Base-by-base conservation (phyloP, 2,888 invertebrate species). In the Digitonthophagus gazella region DNA sequence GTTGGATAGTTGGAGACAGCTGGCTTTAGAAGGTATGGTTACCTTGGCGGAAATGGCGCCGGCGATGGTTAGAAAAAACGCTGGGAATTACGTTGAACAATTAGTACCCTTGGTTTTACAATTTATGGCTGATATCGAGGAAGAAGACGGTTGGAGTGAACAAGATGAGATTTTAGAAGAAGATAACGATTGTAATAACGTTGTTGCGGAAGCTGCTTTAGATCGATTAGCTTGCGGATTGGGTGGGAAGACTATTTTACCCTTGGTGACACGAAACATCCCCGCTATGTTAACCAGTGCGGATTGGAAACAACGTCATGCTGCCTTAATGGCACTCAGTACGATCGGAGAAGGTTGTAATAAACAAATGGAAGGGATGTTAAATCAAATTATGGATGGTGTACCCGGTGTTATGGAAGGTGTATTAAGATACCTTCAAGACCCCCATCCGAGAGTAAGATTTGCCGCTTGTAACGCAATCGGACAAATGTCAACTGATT, bases 401-500 rank as follows among this genome's bases (percentile, higher is more conserved):
- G 93, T 98, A 15, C 80, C 82, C 0, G 81, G 80, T 3, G 81
- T 83, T 2, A 82, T 81, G 81, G 80, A 81, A 11, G 82, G 81
- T 2, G 78, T 81, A 16, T 71, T 80, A 15, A 73, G 76, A 63
- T 83, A 82, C 72, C 74, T 83, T 15, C 81, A 82, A 77, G 83
- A 83, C 76, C 83, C 94, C 89, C 96, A 96, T 82, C 95, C 96
- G 0, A 87, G 96, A 73, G 97, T 97, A 0, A 88, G 98, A 69
- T 98, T 97, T 80, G 99, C 99, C 2, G 96, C 97, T 15, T 99
- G 99, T 81, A 99, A 99, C 84, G 98, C 98, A 15, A 89, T 99
- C 58, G 99, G 99, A 5, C 98, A 99, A 84, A 96, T 99, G 96
- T 94, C 98, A 0, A 95, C 98, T 0, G 99, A 99, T 84, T 99